phyloP scores from a whole-genome alignment of 2,888 invertebrate genomes.

The Sarcophaga subvicina region DNA sequence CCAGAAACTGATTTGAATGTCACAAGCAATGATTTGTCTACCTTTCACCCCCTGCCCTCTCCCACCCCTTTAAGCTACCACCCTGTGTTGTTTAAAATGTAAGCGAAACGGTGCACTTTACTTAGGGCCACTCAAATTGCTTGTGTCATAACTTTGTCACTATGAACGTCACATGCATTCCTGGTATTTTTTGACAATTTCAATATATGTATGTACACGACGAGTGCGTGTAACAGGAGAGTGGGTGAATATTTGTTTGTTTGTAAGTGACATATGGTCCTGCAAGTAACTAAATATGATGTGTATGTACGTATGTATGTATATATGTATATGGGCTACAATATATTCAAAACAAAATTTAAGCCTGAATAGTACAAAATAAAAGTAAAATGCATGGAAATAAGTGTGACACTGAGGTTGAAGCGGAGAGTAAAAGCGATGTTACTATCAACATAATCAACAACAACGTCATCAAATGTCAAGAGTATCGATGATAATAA shows the following conservation, averaged over 20 bases:
- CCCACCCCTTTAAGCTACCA: slow-evolving; percentile 3
- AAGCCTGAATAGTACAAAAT: slow-evolving; percentile 8
- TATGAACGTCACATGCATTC: slow-evolving; percentile 65
- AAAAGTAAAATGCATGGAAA: neutral
- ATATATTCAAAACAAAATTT: slow-evolving; percentile 39
- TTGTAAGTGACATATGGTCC: neutral
- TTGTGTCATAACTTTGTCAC: slow-evolving; percentile 69
- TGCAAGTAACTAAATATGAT: neutral
- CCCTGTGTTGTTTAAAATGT: slow-evolving; percentile 34
- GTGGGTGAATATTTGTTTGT: neutral
- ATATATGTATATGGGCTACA: neutral
- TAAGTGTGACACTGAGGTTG: neutral
- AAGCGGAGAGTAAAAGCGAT: neutral
- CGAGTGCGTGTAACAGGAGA: neutral
- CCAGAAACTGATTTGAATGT: no score
- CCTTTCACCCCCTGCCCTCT: neutral
- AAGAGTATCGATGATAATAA: slow-evolving; percentile 63
- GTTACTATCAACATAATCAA: slow-evolving; percentile 28
- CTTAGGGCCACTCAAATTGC: slow-evolving; percentile 63
- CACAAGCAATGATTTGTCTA: no score
- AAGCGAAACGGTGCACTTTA: slow-evolving; percentile 39
- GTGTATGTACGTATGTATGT: neutral
- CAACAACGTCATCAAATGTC: slow-evolving; percentile 57
- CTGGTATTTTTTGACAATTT: slow-evolving; percentile 46
- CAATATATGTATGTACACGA: neutral